These are phyloP conservation scores for Pseudomyrmex cubaensis DNA, from an alignment of 1,140 invertebrate species.

Conservation along the genomic window DNA sequence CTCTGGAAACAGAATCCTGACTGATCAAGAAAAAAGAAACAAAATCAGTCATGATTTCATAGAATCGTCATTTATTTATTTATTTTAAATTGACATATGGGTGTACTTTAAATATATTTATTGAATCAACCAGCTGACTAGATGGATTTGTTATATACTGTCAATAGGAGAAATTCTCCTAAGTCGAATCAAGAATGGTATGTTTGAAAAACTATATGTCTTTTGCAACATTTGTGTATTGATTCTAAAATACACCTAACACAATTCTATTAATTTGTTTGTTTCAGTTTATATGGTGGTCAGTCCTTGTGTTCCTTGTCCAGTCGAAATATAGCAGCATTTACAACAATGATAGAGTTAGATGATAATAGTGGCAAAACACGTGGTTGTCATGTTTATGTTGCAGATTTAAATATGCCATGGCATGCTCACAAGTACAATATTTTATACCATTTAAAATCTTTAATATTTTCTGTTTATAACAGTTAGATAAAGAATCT, in stretches of 20 bases:
- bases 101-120: too few relatives aligned
- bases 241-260: not conserved
- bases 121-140: not conserved
- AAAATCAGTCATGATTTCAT: too few relatives aligned
- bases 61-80: too few relatives aligned
- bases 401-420: conserved; percentile 94
- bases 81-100: too few relatives aligned
- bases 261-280: not conserved
- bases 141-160: conserved; percentile 87
- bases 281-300: conserved; percentile 83
- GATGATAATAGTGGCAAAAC: conserved; percentile 88
- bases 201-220: not conserved
- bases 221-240: not conserved
- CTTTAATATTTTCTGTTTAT: not conserved
- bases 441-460: conserved; percentile 76
- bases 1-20: too few relatives aligned
- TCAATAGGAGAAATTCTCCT: conserved; percentile 85
- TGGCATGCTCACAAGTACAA: conserved; percentile 92
- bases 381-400: conserved; percentile 93
- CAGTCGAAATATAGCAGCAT: conserved; percentile 92
- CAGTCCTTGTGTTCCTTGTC: conserved; percentile 90
- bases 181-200: conserved; percentile 86
- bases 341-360: conserved; percentile 90
- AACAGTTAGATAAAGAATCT: too few relatives aligned
- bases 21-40: too few relatives aligned